phyloP scores from a whole-genome alignment of 1,140 invertebrate genomes.

The Drosophila arawakana region DNA sequence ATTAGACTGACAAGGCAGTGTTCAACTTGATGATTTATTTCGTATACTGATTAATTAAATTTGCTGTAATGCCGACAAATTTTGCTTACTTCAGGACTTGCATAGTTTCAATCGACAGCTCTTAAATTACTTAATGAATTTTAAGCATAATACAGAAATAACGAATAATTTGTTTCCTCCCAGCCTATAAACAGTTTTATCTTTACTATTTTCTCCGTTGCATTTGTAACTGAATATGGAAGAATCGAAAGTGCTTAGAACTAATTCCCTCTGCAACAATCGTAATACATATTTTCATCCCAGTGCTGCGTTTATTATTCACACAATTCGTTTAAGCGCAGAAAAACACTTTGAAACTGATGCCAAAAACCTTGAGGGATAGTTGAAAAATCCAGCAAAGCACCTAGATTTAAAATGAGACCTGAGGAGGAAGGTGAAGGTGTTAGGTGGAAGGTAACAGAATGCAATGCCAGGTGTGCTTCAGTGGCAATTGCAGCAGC shows the following conservation, averaged over 20 bases:
- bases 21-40: conserved; percentile 43
- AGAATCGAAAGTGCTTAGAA: background rate
- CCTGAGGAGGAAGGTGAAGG: background rate
- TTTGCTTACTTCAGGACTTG: conserved; percentile 4
- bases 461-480: background rate
- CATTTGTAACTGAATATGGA: too few relatives aligned
- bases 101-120: background rate
- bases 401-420: background rate
- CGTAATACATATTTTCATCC: conserved; percentile 33
- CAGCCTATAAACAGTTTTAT: background rate
- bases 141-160: too few relatives aligned
- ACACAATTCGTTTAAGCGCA: conserved; percentile 75
- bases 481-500: conserved; percentile 60
- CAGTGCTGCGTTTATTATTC: conserved; percentile 69
- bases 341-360: conserved; percentile 60
- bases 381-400: background rate
- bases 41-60: conserved; percentile 45
- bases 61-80: conserved; percentile 27
- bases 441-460: background rate
- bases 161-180: too few relatives aligned
- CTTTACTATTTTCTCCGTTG: background rate
- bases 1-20: conserved; percentile 31
- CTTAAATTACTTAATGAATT: background rate
- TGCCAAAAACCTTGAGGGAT: conserved; percentile 63
- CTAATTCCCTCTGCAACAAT: background rate